A percentile compares a stretch with the other conserved stretches of the same genome.
phyloP scores from a whole-genome alignment of 1,140 invertebrate genomes.

The Hestina assimilis region DNA sequence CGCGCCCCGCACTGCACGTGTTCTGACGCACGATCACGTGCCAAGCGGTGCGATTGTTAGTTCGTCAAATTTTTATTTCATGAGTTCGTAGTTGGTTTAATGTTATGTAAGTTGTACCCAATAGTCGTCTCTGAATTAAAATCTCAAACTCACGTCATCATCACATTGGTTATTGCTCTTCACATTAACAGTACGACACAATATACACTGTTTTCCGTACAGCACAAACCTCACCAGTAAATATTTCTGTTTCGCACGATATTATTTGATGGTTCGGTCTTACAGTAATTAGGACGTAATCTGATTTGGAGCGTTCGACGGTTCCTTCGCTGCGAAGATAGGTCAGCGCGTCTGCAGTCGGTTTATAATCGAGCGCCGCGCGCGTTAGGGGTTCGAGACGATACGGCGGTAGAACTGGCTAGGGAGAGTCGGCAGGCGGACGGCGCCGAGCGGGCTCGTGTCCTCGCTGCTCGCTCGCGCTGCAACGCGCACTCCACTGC shows the following conservation, averaged over 20 bases:
- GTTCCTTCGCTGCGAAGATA: neutral
- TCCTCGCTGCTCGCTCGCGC: slow-evolving; percentile 19
- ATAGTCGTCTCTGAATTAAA: neutral
- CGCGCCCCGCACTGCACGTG: neutral
- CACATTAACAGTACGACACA: too few species aligned
- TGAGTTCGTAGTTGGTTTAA: neutral
- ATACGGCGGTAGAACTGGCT: neutral
- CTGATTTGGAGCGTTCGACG: neutral
- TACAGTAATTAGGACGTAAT: neutral
- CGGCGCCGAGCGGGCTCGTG: slow-evolving; percentile 19
- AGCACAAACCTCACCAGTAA: neutral
- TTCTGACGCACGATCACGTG: neutral
- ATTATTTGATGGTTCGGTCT: neutral
- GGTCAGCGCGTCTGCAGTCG: neutral
- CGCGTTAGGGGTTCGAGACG: neutral
- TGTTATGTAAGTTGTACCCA: slow-evolving; percentile 10
- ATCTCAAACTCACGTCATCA: slow-evolving; percentile 12
- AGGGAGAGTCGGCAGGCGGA: slow-evolving; percentile 1
- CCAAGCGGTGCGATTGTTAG: neutral
- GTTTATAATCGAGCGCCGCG: neutral
- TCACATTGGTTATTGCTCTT: neutral
- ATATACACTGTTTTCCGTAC: neutral
- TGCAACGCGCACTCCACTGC: too few species aligned
- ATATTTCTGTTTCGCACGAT: neutral
- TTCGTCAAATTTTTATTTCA: neutral